Conservation (phyloP, 64 coral and sea anemone species). For the Platygyra sinensis region DNA sequence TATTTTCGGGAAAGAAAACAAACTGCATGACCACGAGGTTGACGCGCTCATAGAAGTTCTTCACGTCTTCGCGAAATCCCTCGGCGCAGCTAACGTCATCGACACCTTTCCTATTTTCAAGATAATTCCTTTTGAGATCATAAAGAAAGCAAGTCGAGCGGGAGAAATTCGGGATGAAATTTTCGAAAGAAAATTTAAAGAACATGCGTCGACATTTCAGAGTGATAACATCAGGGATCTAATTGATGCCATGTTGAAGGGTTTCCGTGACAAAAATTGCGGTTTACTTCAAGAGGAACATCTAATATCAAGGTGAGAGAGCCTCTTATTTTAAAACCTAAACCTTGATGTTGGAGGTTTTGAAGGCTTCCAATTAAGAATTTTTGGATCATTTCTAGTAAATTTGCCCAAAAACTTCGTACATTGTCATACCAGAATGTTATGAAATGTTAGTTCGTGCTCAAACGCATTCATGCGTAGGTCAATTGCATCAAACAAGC, state of each 20-base stretch:
- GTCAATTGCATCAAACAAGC: too few relatives aligned
- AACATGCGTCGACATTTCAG: constrained; percentile 45
- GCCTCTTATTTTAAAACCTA: too few relatives aligned
- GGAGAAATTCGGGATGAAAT: constrained; percentile 34
- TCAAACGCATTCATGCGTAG: too few relatives aligned
- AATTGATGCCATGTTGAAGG: constrained; percentile 52
- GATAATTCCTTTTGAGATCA: constrained; percentile 44
- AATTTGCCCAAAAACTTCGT: too few relatives aligned
- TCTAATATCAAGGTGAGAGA: too few relatives aligned
- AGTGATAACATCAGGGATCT: constrained; percentile 29
- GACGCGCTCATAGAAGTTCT: constrained; percentile 39
- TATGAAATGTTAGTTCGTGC: too few relatives aligned
- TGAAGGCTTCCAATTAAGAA: too few relatives aligned
- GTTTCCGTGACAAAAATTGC: neutral
- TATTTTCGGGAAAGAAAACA: constrained; percentile 42
- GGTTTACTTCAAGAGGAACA: too few relatives aligned
- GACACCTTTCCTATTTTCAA: constrained; percentile 58
- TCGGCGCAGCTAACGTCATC: constrained; percentile 59
- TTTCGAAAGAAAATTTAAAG: constrained; percentile 56
- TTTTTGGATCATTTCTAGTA: too few relatives aligned
- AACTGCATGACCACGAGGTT: constrained; percentile 21
- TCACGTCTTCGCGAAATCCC: constrained; percentile 22
- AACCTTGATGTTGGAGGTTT: too few relatives aligned
- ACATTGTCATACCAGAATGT: too few relatives aligned
- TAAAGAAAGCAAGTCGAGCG: constrained; percentile 21